Base-by-base conservation (phyloP, 1,140 invertebrate genomes). In the Trypoxylus dichotomus region DNA sequence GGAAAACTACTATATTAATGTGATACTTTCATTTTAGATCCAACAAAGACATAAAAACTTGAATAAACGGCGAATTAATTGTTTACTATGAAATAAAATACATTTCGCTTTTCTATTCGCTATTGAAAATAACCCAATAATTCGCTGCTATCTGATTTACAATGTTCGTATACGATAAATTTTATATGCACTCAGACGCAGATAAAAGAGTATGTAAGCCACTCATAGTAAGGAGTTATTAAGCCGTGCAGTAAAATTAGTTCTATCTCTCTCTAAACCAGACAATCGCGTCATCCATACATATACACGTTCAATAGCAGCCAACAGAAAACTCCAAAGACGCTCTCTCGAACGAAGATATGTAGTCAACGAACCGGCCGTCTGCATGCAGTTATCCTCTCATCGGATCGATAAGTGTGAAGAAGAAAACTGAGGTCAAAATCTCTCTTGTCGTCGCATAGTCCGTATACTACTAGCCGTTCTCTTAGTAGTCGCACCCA, bases 391-490 rank as follows among this genome's bases (percentile, higher is more conserved):
- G 19, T 68, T 68, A 68, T 68, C 60, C 60, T 54, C 47, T 8
- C 60, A 29, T 68, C 60, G 60, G 60, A 68, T 68, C 60, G 60
- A 68, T 68, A 68, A 68, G 60, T 29, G 27, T 68, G 25, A 68
- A 68, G 60, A 68, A 68, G 60, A 68, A 68, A 68, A 68, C 60
- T 27, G 60, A 68, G 60, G 60, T 68, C 60, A 27, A 68, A 68
- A 68, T 68, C 60, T 68, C 60, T 29, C 24, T 29, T 29, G 60
- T 68, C 60, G 60, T 68, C 60, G 60, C 42, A 43, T 54, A 54
- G 47, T 19, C 47, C 19, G 47, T 54, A 54, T 5, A 54, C 47
- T 54, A n/a, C 11, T 68, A 24, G 60, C 27, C 60, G 60, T 68
- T 29, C 27, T 68, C 60, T 54, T 54, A 19, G 47, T 54, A 68